These are phyloP conservation scores for Nautilus pompilius DNA, from an alignment of 1,140 invertebrate genomes.

Conservation along the genomic window DNA sequence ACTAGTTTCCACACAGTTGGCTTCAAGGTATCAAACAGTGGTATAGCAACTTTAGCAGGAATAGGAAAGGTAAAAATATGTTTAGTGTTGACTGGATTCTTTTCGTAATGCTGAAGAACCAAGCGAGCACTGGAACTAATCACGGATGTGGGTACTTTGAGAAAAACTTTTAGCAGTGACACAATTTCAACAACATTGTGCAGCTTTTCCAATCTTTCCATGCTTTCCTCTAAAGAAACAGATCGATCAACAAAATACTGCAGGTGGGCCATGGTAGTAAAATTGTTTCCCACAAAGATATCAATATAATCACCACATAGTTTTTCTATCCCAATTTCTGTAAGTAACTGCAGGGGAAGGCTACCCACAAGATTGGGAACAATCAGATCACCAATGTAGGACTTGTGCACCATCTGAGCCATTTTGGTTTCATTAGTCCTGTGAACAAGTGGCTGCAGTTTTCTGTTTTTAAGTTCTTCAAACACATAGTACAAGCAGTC, in stretches of 20 bases:
- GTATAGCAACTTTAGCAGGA: slow-evolving; percentile 16
- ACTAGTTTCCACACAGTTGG: no score
- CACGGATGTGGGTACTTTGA: slow-evolving; percentile 20
- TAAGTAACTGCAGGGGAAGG: slow-evolving; percentile 29
- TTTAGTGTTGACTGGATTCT: slow-evolving; percentile 9
- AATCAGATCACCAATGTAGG: slow-evolving; percentile 24
- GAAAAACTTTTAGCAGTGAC: slow-evolving; percentile 29
- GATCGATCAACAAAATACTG: slow-evolving; percentile 15
- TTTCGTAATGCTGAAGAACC: slow-evolving; percentile 31
- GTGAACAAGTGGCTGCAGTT: slow-evolving; percentile 36
- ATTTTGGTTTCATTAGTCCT: slow-evolving; percentile 33
- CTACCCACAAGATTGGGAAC: slow-evolving; percentile 26
- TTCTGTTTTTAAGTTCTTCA: slow-evolving; percentile 23
- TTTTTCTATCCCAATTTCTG: slow-evolving; percentile 42
- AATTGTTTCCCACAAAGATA: slow-evolving; percentile 27
- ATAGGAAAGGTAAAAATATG: slow-evolving; percentile 33
- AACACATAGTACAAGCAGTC: slow-evolving; percentile 28
- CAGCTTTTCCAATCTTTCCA: slow-evolving; percentile 23
- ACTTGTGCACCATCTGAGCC: slow-evolving; percentile 34
- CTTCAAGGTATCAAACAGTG: no score
- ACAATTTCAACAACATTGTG: slow-evolving; percentile 35
- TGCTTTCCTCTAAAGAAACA: slow-evolving; percentile 14
- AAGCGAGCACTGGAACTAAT: slow-evolving; percentile 19
- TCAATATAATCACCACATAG: slow-evolving; percentile 31
- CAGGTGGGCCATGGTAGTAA: slow-evolving; percentile 20